Base-by-base conservation (phyloP, 2,888 invertebrate species). In the Theodoxus fluviatilis region DNA sequence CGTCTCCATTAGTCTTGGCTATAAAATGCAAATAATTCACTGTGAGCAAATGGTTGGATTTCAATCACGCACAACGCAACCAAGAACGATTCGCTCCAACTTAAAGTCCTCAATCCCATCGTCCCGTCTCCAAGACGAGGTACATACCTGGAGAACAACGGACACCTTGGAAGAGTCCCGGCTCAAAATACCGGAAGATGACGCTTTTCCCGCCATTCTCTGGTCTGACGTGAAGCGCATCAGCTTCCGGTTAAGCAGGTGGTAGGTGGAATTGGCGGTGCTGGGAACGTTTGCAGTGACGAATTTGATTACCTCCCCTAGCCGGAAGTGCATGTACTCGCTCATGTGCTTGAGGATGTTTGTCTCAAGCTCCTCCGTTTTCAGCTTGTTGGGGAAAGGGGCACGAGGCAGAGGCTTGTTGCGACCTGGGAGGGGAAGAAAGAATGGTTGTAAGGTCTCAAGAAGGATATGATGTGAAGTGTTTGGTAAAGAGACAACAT, bases 291-390 rank as follows among this genome's bases (percentile, higher is more conserved):
- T 85, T 63, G 78, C 77, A 33, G 82, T 80, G 1, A 85, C 83
- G 61, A 81, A 81, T 7, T 83, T 78, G 57, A 85, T 81, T 49
- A 83, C 75, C 59, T 86, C 86, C 28, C 82, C 77, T 61, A 82
- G 71, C 38, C 82, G 73, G 73, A 79, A 84, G 28, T 83, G 84
- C 69, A 84, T 78, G 67, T 78, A 75, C 43, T 82, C 80, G 38
- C 78, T 75, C 85, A 86, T 85, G 75, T 84, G 82, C 61, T 82
- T 81, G 55, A 85, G 67, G 25, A 86, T 79, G 65, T 80, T 79
- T 35, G 77, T 75, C 64, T 82, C 78, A 4, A 86, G 74, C 31
- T 83, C 79, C 7, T 80, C 81, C n/a, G 80, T 75, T 55, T 73
- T 75, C 40, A 84, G 71, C 49, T 77, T 79, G 77, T 85, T 85